phyloP scores from a whole-genome alignment of 37 sponge, comb jelly and placozoan species.

The Diacarnus erythraeanus region DNA sequence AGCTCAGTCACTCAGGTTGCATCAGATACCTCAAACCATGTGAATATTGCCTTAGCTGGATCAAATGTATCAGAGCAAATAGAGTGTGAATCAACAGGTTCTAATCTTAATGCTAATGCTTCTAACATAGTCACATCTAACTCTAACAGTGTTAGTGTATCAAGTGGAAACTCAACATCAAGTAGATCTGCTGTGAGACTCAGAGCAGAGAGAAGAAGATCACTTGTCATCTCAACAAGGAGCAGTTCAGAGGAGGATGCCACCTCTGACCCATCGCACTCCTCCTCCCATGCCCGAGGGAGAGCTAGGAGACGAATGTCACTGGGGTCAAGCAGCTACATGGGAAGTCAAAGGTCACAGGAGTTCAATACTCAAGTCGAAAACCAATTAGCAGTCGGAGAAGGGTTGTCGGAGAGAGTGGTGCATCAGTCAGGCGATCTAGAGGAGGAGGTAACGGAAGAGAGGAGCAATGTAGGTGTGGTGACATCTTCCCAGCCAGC shows the following conservation, averaged over 20 bases:
- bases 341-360: background rate
- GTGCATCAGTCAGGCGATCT: background rate
- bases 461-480: background rate
- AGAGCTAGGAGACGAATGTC: constrained; percentile 5
- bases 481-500: background rate
- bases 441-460: background rate
- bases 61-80: background rate
- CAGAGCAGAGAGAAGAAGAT: constrained; percentile 19
- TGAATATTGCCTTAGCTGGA: background rate
- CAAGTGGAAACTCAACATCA: background rate
- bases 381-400: background rate
- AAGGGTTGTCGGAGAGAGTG: background rate
- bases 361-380: background rate
- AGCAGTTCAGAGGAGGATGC: constrained; percentile 34
- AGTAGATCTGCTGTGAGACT: constrained; percentile 11
- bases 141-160: background rate
- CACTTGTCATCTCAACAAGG: background rate
- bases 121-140: background rate
- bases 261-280: background rate
- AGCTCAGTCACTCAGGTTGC: background rate
- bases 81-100: background rate
- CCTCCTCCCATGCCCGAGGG: background rate
- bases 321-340: constrained; percentile 12
- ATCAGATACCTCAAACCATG: background rate
- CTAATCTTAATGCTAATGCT: background rate